Base-by-base conservation (phyloP, 1,140 invertebrate species). In the Cherax quadricarinatus region DNA sequence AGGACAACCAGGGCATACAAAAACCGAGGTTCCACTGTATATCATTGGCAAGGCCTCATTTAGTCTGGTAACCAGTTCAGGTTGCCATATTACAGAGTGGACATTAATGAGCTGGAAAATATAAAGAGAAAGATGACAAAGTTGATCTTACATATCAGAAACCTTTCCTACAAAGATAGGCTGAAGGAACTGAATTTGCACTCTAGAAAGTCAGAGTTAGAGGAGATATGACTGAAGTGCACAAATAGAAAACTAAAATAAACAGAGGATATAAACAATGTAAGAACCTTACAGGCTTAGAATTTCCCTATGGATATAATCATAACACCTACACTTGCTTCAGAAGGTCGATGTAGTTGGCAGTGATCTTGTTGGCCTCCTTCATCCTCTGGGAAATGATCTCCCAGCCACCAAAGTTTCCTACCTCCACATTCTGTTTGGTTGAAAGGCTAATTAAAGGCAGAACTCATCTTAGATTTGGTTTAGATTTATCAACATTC, bases 321-420 rank as follows among this genome's bases (percentile, higher is more conserved):
- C 2, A 41, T 41, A 81, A 4, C 5, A 81, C 79, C 18, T 81
- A 90, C 88, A 90, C 66, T 60, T 90, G 88, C 41, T 90, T 90
- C 41, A 90, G 66, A 66, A 90, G 41, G 81, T 85, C 81, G 49
- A 90, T 30, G n/a, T 73, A 90, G 70, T 53, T 60, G 41, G 66
- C 6, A 53, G 88, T 84, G 48, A 84, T 81, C 82, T 90, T 90
- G 62, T 30, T 81, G 4, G 48, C 49, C 12, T 90, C 88, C 49
- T 90, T 90, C 24, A 84, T 48, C 10, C 88, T 24, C 62, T 90
- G 88, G 66, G n/a, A 51, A 18, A 90, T 81, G 18, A 85, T 73
- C 7, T 90, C 66, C 88, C 88, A 90, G 2, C 88, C 88, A 3
- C 81, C 66, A 49, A 90, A 90, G 81, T 90, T 66, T 18, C 88